phyloP scores from a whole-genome alignment of 2,797 vertebrate species.

The Delichon dasypus region DNA sequence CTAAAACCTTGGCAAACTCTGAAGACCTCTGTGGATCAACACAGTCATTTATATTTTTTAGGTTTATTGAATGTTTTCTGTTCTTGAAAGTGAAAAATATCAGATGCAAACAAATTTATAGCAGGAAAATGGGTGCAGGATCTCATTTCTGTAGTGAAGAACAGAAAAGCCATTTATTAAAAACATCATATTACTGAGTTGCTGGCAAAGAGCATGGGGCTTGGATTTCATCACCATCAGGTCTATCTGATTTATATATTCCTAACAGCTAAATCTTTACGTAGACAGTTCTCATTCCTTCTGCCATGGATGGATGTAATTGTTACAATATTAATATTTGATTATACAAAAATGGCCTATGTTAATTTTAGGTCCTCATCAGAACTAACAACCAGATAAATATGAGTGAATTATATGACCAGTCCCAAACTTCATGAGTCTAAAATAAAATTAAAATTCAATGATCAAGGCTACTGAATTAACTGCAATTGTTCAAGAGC shows the following conservation, averaged over 20 bases:
- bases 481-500: not conserved
- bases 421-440: not conserved
- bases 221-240: not conserved
- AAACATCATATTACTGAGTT: accelerated
- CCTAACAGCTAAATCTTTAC: not conserved
- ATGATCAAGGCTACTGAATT: not conserved
- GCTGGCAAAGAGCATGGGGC: not conserved
- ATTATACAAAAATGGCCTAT: not conserved
- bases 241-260: not conserved
- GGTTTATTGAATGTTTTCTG: not conserved
- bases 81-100: not conserved
- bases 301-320: not conserved
- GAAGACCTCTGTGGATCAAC: not conserved
- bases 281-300: not conserved
- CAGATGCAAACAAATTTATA: not conserved
- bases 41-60: not conserved
- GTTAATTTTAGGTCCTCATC: not conserved
- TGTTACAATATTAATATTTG: not conserved
- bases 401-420: not conserved
- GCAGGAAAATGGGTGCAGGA: not conserved
- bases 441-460: slow-evolving; percentile 14
- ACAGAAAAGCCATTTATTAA: not conserved
- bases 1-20: not conserved
- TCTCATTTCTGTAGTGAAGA: not conserved
- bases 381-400: not conserved